These are phyloP conservation scores for Trachelipus rathkii DNA, from an alignment of 1,140 invertebrate genomes.

Conservation along the genomic window DNA sequence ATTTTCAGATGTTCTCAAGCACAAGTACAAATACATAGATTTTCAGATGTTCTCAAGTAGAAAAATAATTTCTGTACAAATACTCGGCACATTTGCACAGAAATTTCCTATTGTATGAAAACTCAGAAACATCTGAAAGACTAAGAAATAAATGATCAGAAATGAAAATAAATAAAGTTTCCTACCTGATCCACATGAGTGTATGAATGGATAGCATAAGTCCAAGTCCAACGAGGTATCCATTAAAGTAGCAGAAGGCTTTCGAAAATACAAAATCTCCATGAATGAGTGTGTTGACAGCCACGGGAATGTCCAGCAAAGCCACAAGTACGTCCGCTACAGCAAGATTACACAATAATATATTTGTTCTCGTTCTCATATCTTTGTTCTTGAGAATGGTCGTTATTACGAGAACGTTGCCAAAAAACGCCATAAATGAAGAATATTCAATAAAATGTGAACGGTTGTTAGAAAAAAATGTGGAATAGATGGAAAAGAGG, in stretches of 20 bases:
- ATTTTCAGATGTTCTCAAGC: too few relatives aligned
- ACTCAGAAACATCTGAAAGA: too few relatives aligned
- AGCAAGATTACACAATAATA: slow-evolving; percentile 54
- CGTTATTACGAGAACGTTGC: slow-evolving; percentile 45
- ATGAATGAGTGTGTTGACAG: slow-evolving; percentile 51
- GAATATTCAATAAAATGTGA: too few relatives aligned
- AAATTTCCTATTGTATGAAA: too few relatives aligned
- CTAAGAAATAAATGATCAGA: too few relatives aligned
- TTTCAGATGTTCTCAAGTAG: too few relatives aligned
- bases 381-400: slow-evolving; percentile 50
- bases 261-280: slow-evolving; percentile 51
- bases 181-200: slow-evolving; percentile 54
- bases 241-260: slow-evolving; percentile 52
- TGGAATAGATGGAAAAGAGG: too few relatives aligned
- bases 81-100: too few relatives aligned
- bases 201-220: slow-evolving; percentile 55
- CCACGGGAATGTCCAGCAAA: slow-evolving; percentile 52
- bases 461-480: too few relatives aligned
- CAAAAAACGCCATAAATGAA: slow-evolving; percentile 27
- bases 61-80: too few relatives aligned
- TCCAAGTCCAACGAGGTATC: slow-evolving; percentile 53
- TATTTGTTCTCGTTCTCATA: slow-evolving; percentile 54
- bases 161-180: neutral
- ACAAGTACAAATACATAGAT: too few relatives aligned
- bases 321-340: slow-evolving; percentile 54